These are phyloP conservation scores for Stenopsyche tienmushanensis DNA, from an alignment of 1,140 invertebrate genomes.

Conservation along the genomic window DNA sequence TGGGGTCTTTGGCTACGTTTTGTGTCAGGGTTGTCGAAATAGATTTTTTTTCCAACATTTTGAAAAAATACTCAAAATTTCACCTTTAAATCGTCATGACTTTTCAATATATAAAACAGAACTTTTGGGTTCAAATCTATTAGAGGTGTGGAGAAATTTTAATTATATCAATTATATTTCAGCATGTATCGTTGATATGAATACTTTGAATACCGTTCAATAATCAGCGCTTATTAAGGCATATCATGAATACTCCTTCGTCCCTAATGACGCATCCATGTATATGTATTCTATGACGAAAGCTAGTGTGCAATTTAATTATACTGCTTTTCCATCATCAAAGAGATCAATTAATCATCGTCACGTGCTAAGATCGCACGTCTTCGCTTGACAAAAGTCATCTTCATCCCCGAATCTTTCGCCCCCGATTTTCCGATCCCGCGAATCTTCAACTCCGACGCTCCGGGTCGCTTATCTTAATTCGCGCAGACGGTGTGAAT, in stretches of 20 bases:
- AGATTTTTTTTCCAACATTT: no score
- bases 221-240: background rate
- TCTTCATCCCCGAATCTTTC: background rate
- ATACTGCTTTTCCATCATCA: background rate
- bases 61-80: no score
- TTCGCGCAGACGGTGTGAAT: no score
- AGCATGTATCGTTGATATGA: background rate
- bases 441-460: no score
- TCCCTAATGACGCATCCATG: background rate
- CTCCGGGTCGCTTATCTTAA: no score
- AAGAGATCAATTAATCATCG: slow-evolving; percentile 27
- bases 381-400: background rate
- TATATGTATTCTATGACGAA: background rate
- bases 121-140: no score
- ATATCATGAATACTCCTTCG: background rate
- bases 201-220: background rate
- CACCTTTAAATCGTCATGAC: no score
- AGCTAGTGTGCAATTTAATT: slow-evolving; percentile 12
- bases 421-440: no score
- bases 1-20: no score
- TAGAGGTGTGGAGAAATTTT: no score
- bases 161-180: background rate
- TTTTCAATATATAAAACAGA: no score
- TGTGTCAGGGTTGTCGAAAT: no score
- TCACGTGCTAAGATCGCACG: slow-evolving; percentile 1